phyloP scores from a whole-genome alignment of 1,140 invertebrate genomes.

The Drosophila ficusphila region DNA sequence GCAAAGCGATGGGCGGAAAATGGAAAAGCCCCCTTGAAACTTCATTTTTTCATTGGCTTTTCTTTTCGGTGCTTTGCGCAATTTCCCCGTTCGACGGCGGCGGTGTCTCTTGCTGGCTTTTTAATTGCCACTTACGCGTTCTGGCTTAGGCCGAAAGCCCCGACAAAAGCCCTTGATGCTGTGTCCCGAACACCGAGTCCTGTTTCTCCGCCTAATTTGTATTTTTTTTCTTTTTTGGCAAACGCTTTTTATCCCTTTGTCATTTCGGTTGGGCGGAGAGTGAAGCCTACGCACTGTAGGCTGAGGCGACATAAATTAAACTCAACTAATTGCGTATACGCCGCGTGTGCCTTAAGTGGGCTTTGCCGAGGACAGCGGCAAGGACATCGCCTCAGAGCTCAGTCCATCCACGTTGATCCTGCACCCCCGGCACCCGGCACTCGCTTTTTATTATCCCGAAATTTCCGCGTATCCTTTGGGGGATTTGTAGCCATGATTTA shows the following conservation, averaged over 20 bases:
- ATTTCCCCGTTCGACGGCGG: conserved; percentile 9
- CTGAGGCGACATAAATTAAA: conserved; percentile 49
- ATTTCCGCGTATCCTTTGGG: conserved; percentile 47
- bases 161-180: conserved; percentile 33
- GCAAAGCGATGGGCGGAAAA: conserved; percentile 15
- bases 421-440: conserved; percentile 23
- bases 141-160: conserved; percentile 54
- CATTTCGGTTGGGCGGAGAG: conserved; percentile 40
- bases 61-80: background rate
- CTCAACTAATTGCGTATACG: conserved; percentile 80
- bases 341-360: conserved; percentile 71
- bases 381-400: conserved; percentile 20
- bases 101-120: conserved; percentile 50
- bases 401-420: conserved; percentile 28
- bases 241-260: conserved; percentile 76
- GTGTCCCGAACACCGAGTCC: conserved; percentile 1
- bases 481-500: conserved; percentile 72
- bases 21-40: background rate
- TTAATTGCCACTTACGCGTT: conserved; percentile 74
- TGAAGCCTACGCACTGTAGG: too few species aligned
- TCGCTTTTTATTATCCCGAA: conserved; percentile 55
- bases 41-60: conserved; percentile 40
- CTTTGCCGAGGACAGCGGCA: conserved; percentile 47
- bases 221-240: conserved; percentile 29
- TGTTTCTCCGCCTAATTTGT: conserved; percentile 58